Conservation (phyloP, 2,113 vertebrate genomes). For the Dicaeum eximium region DNA sequence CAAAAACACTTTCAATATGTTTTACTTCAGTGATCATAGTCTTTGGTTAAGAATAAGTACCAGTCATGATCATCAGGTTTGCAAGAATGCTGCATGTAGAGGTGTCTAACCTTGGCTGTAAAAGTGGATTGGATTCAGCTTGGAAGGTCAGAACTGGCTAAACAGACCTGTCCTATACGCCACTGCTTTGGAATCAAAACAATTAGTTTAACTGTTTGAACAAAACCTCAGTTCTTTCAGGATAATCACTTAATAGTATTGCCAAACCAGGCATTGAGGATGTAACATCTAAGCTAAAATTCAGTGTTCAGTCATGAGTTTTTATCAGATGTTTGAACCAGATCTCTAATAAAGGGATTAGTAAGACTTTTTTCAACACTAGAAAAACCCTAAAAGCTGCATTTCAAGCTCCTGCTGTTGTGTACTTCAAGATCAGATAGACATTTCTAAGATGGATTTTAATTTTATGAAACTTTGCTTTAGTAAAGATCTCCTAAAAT, state of each 20-base stretch:
- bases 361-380: background rate
- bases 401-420: background rate
- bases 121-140: background rate
- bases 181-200: background rate
- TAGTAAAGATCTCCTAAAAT: background rate
- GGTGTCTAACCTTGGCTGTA: background rate
- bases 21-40: background rate
- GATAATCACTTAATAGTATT: background rate
- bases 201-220: background rate
- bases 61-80: background rate
- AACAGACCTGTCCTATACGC: background rate
- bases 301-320: background rate
- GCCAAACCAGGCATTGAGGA: background rate
- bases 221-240: background rate
- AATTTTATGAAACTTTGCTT: background rate
- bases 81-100: background rate
- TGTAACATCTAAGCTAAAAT: background rate
- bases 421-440: background rate
- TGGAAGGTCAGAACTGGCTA: background rate
- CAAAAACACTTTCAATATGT: background rate
- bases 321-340: background rate
- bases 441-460: background rate
- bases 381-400: background rate
- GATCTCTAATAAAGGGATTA: background rate
- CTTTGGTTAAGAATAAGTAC: background rate